Evolutionary conservation across 2,797 vertebrate genomes (phyloP), one percentile per base, ranked within the genome.

Genomic region (Decapterus maruadsi): DNA sequence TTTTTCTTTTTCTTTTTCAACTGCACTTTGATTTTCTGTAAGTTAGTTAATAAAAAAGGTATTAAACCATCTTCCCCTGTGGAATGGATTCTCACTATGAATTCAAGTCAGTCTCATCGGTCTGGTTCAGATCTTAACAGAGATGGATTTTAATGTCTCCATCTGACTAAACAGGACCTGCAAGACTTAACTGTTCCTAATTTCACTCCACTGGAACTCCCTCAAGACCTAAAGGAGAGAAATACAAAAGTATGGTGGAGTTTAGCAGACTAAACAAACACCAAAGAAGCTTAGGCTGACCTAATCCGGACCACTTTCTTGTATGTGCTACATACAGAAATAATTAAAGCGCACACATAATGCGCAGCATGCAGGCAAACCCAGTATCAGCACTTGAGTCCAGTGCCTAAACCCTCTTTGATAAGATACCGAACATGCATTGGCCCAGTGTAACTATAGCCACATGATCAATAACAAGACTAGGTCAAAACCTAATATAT

Each of bases 191-290:
- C 14, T 40, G 6, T 29, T 74, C 6, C 22, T 42, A 14, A 40
- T 13, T 36, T 55, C 29, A 56, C 22, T 34, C 62, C 26, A 22
- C 45, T 58, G 67, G 26, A 72, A 16, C 26, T 20, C n/a, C n/a
- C 9, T 61, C 50, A 62, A 56, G 29, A 61, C 17, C 58, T 64
- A 51, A 63, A 43, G 55, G 29, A 66, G 36, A 81, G 19, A 66
- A 58, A 72, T 75, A 50, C 75, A 58, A 68, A 71, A 73, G 50
- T 60, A 82, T 73, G 17, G 56, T 40, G 43, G 58, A 14, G 66
- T 72, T 82, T 72, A 71, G 20, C 7, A 54, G 57, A 75, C 75
- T 81, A 80, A 60, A 42, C 38, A 76, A 75, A 83, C 80, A 76
- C 60, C 31, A 59, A 58, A 55, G 56, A 59, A 43, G 64, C 60